Conservation (phyloP, 2,888 invertebrate genomes). For the Hipparchia semele region DNA sequence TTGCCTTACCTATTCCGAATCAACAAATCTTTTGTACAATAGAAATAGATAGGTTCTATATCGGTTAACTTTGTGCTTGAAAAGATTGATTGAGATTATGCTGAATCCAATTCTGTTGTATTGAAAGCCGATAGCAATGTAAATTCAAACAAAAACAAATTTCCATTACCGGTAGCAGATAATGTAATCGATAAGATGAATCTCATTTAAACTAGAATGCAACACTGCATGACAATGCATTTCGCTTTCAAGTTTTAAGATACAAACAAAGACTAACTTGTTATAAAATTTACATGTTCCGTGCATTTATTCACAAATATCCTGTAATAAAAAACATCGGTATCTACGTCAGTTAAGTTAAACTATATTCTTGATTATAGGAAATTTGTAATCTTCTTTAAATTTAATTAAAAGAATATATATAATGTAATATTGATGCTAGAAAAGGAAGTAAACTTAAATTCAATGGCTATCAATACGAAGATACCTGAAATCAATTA, state of each 20-base stretch:
- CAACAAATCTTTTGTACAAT: too few species aligned
- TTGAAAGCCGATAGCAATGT: slow-evolving; percentile 23
- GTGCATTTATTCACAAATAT: background rate
- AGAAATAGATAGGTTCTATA: too few species aligned
- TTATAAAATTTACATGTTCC: slow-evolving; percentile 13
- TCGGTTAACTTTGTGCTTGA: background rate
- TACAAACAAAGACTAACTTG: slow-evolving; percentile 39
- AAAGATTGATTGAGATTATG: slow-evolving; percentile 11
- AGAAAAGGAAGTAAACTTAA: too few species aligned
- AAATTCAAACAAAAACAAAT: slow-evolving; percentile 34
- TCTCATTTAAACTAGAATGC: slow-evolving; percentile 61
- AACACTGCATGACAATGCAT: slow-evolving; percentile 61
- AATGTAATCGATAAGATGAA: slow-evolving; percentile 67
- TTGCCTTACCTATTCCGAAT: too few species aligned
- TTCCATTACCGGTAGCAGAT: slow-evolving; percentile 58
- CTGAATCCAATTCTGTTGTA: slow-evolving; percentile 5
- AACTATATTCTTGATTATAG: too few species aligned
- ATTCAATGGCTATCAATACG: too few species aligned
- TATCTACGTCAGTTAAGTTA: too few species aligned
- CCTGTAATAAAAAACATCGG: too few species aligned
- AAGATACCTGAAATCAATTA: too few species aligned
- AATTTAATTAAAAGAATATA: too few species aligned
- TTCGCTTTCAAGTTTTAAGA: slow-evolving; percentile 45
- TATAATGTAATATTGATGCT: too few species aligned
- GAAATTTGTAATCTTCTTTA: too few species aligned